Percentiles rank a stretch among this genome's conserved stretches.
Conservation (phyloP, 2,888 invertebrate genomes). For the Panzeria rudis region DNA sequence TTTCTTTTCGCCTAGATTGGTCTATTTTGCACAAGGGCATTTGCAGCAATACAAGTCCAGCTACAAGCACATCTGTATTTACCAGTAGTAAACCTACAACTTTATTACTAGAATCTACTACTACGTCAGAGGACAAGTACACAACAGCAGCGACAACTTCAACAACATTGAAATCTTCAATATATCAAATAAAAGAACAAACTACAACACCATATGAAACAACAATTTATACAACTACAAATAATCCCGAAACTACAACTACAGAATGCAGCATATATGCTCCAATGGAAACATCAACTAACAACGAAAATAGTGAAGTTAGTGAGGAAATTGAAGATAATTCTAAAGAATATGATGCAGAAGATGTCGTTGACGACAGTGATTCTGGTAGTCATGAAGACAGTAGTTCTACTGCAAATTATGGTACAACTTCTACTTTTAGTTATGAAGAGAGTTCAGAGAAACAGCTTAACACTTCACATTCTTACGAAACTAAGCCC, state of each 20-base stretch:
- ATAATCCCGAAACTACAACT: conserved; percentile 2
- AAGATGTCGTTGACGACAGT: not conserved
- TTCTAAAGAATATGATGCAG: not conserved
- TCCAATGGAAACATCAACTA: not conserved
- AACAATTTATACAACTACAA: not conserved
- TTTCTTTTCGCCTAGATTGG: conserved; percentile 2
- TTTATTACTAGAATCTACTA: not conserved
- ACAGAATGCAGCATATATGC: not conserved
- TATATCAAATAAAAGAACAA: not conserved
- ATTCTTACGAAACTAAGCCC: not conserved
- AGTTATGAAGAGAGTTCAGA: not conserved
- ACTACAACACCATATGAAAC: not conserved
- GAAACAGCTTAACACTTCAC: not conserved
- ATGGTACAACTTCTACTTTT: not conserved
- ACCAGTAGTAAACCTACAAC: not conserved
- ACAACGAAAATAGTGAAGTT: not conserved
- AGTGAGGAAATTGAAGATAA: not conserved
- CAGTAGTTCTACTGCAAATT: not conserved
- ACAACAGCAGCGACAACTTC: not conserved
- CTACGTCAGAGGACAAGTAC: not conserved
- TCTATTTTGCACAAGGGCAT: conserved; percentile 17
- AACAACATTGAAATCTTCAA: not conserved
- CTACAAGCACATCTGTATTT: not conserved
- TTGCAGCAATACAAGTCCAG: not conserved
- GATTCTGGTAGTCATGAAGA: too few relatives aligned